A percentile compares a stretch with the other conserved stretches of the same genome.
These are phyloP conservation scores for Aphidoletes aphidimyza DNA, from an alignment of 2,888 invertebrate species.

Conservation along the genomic window DNA sequence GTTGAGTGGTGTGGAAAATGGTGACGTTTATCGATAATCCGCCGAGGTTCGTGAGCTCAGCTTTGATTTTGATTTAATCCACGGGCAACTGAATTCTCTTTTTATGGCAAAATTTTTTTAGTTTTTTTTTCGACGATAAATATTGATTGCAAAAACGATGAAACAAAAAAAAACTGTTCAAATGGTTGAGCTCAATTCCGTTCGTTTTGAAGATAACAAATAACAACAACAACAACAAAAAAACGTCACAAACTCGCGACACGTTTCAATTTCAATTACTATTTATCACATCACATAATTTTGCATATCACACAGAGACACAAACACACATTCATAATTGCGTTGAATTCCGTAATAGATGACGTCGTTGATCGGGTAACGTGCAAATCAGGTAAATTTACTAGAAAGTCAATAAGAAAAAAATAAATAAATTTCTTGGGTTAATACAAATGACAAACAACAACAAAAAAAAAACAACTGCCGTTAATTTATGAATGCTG, in stretches of 20 bases:
- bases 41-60: not conserved
- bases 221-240: not conserved
- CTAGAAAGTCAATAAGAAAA: not conserved
- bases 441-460: too few species aligned
- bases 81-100: too few species aligned
- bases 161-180: too few species aligned
- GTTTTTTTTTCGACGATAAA: too few species aligned
- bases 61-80: too few species aligned
- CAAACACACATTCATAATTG: not conserved
- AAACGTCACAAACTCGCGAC: not conserved
- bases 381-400: not conserved
- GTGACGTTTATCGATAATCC: not conserved
- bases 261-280: not conserved
- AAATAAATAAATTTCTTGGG: not conserved
- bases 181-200: too few species aligned
- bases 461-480: not conserved
- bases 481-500: slow-evolving; percentile 14
- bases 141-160: too few species aligned
- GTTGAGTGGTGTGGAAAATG: not conserved
- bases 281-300: not conserved
- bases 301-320: not conserved
- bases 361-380: not conserved
- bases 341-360: too few species aligned
- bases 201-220: too few species aligned
- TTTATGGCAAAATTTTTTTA: too few species aligned